Evolutionary conservation across 1,140 invertebrate species (phyloP).

Genomic region (Monomorium pharaonis): DNA sequence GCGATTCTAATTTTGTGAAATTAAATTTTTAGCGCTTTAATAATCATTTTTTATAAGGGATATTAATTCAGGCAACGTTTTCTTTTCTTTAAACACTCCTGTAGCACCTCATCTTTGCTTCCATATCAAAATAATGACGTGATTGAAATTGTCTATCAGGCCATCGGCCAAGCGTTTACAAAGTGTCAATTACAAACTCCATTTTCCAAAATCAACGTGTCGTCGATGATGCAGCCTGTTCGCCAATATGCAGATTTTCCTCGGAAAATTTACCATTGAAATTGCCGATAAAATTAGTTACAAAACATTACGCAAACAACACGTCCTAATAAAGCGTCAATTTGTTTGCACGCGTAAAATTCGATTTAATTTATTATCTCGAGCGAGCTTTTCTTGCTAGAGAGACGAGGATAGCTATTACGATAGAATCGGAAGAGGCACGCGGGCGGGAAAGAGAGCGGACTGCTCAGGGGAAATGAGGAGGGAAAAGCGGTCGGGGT

Average conservation of each 20-base stretch:
- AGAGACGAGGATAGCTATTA: background rate
- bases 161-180: background rate
- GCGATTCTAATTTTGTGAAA: background rate
- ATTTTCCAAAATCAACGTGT: conserved; percentile 34
- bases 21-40: background rate
- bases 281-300: conserved; percentile 32
- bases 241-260: background rate
- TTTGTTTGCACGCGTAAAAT: conserved; percentile 30
- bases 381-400: background rate
- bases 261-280: conserved; percentile 20
- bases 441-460: background rate
- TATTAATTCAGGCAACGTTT: background rate
- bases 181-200: conserved; percentile 47
- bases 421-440: background rate
- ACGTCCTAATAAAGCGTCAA: conserved; percentile 31
- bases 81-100: background rate
- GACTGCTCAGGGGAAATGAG: background rate
- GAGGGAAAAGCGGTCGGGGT: background rate
- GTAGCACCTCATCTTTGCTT: background rate
- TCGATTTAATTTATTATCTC: conserved; percentile 44
- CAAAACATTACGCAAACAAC: conserved; percentile 35
- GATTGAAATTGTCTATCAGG: conserved; percentile 20
- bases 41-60: background rate
- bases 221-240: conserved; percentile 16
- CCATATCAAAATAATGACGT: background rate